Conservation (phyloP, 1,140 invertebrate genomes). For the Lutraria rhynchaena region DNA sequence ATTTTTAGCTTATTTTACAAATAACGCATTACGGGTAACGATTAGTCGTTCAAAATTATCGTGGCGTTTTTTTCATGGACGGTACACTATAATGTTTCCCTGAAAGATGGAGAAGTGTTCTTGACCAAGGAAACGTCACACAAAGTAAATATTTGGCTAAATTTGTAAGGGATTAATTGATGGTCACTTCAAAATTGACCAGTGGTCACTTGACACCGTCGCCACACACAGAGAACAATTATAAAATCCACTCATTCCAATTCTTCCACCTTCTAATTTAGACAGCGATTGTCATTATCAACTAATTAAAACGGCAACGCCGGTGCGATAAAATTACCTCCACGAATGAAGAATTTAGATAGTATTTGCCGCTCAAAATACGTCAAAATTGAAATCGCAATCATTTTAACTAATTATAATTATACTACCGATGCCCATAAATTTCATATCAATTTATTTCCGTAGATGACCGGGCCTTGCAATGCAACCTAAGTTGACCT, state of each 20-base stretch:
- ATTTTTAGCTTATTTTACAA: too few relatives aligned
- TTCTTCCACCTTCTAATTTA: slow-evolving; percentile 43
- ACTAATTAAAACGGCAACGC: slow-evolving; percentile 18
- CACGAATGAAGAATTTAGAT: slow-evolving; percentile 2
- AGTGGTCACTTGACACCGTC: slow-evolving; percentile 6
- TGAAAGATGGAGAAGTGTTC: too few relatives aligned
- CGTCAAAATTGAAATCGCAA: slow-evolving; percentile 15
- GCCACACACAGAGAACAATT: slow-evolving; percentile 25
- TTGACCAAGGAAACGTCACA: background rate
- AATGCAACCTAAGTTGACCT: slow-evolving; percentile 13
- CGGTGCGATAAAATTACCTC: slow-evolving; percentile 26
- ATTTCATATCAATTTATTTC: slow-evolving; percentile 48
- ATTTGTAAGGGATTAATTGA: background rate
- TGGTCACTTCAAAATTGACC: slow-evolving; percentile 12
- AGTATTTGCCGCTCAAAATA: background rate
- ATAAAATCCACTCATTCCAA: slow-evolving; percentile 5
- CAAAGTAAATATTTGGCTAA: background rate
- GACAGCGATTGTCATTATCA: slow-evolving; percentile 22
- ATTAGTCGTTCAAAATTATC: too few relatives aligned
- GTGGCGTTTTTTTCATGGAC: too few relatives aligned
- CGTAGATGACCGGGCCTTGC: slow-evolving; percentile 15
- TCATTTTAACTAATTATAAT: slow-evolving; percentile 17
- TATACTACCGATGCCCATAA: slow-evolving; percentile 11
- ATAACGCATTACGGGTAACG: too few relatives aligned
- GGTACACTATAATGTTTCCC: too few relatives aligned